Conservation (phyloP, 2,797 vertebrate species). For the Morus bassanus region DNA sequence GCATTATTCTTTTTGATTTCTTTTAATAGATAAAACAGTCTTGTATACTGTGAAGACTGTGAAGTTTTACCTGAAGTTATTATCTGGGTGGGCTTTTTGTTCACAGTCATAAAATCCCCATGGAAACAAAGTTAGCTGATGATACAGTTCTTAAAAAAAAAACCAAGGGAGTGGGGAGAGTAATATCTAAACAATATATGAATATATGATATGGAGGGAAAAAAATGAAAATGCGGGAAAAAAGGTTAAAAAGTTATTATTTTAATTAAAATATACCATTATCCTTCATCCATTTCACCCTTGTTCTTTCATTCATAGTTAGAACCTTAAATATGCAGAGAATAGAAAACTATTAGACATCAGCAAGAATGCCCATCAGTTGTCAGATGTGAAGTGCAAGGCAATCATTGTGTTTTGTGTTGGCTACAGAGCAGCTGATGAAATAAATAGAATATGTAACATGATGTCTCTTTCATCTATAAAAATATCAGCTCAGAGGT, state of each 20-base stretch:
- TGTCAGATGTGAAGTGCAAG: slow-evolving; percentile 49
- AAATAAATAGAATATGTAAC: slow-evolving; percentile 74
- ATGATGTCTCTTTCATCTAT: slow-evolving; percentile 74
- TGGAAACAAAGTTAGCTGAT: not conserved
- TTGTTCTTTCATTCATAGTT: slow-evolving; percentile 19
- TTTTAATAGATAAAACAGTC: not conserved
- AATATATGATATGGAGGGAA: not conserved
- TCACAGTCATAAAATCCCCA: not conserved
- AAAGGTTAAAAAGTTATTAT: too few species aligned
- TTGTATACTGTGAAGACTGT: not conserved
- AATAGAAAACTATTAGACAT: slow-evolving; percentile 18
- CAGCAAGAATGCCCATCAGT: slow-evolving; percentile 28
- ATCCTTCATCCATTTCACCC: not conserved
- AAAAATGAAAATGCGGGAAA: not conserved
- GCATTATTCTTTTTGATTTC: not conserved
- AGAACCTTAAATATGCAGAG: slow-evolving; percentile 17
- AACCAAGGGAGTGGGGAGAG: accelerated
- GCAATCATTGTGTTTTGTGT: slow-evolving; percentile 57
- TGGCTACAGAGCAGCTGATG: slow-evolving; percentile 49
- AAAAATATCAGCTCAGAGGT: slow-evolving; percentile 68
- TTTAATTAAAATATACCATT: slow-evolving; percentile 3
- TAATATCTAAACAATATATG: not conserved
- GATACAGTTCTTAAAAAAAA: not conserved
- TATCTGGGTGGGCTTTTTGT: not conserved
- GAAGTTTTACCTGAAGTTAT: not conserved